Evolutionary conservation across 37 sponge, comb jelly and placozoan genomes (phyloP).

Genomic region (Axinella damicornis): DNA sequence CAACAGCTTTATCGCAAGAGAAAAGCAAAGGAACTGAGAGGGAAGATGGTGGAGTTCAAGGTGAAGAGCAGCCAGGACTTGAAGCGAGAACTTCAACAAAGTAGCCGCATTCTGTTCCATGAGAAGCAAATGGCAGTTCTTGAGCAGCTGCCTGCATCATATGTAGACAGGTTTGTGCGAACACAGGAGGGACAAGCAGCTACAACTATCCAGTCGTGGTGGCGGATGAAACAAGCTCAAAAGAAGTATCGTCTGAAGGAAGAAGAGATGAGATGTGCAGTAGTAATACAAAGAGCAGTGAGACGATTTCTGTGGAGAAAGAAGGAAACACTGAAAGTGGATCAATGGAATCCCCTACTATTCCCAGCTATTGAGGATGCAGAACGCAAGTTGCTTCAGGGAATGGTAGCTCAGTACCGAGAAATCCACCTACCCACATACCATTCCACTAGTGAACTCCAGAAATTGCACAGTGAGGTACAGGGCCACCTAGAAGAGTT

Average conservation of each 20-base stretch:
- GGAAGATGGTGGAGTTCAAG: neutral
- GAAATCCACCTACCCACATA: neutral
- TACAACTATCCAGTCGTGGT: slow-evolving; percentile 58
- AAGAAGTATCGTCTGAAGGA: neutral
- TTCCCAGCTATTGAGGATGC: neutral
- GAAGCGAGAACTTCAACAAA: slow-evolving; percentile 8
- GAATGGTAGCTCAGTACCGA: slow-evolving; percentile 18
- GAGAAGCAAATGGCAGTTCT: slow-evolving; percentile 62
- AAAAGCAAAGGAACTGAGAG: slow-evolving; percentile 3
- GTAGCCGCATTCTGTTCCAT: slow-evolving; percentile 19
- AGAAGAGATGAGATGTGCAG: slow-evolving; percentile 5
- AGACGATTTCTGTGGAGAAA: slow-evolving; percentile 13
- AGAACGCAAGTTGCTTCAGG: slow-evolving; percentile 16
- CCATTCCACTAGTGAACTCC: neutral
- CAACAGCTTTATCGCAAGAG: slow-evolving; percentile 56
- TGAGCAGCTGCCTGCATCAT: slow-evolving; percentile 61
- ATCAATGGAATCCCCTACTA: neutral
- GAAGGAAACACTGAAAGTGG: neutral
- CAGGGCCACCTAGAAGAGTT: slow-evolving; percentile 49
- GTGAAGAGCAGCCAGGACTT: neutral
- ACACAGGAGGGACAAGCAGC: slow-evolving; percentile 46
- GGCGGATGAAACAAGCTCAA: slow-evolving; percentile 17
- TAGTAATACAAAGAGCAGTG: slow-evolving; percentile 47
- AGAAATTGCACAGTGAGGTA: slow-evolving; percentile 39
- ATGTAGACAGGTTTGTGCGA: slow-evolving; percentile 35